Evolutionary conservation across 2,888 invertebrate species (phyloP).

Genomic region (Ceratothoa steindachneri): DNA sequence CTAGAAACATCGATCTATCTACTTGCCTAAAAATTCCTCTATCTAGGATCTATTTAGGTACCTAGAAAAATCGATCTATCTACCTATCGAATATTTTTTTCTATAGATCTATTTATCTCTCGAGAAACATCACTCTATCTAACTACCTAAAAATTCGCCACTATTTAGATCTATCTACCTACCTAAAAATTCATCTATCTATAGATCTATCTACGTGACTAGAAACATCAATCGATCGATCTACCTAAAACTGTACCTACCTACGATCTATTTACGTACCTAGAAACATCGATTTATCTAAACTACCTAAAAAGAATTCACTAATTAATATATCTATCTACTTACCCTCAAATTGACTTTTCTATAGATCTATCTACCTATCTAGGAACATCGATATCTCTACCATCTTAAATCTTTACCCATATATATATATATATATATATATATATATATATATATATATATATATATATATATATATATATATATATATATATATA

Average conservation of each 20-base stretch:
- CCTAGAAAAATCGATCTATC: no score
- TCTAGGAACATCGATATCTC: constrained; percentile 1
- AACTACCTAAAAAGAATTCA: not conserved
- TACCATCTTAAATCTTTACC: not conserved
- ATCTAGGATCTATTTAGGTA: no score
- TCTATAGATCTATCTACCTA: constrained; percentile 5
- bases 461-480: constrained; percentile 8
- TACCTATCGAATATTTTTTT: no score
- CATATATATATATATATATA: constrained; percentile 18
- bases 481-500: constrained; percentile 18
- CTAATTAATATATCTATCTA: not conserved
- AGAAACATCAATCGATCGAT: not conserved
- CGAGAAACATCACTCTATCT: no score
- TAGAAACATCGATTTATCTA: constrained; percentile 16
- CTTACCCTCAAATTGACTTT: not conserved
- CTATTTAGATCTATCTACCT: no score
- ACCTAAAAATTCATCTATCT: constrained; percentile 9
- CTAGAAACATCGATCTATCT: no score
- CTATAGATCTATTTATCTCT: no score
- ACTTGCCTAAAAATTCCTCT: no score
- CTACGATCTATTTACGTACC: constrained; percentile 18
- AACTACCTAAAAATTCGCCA: no score
- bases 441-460: constrained; percentile 19
- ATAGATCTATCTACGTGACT: not conserved
- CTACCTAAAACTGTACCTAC: constrained; percentile 14